Percentiles rank a stretch among this genome's conserved stretches.
phyloP scores from a whole-genome alignment of 2,888 invertebrate species.

The Agrotis clavis region DNA sequence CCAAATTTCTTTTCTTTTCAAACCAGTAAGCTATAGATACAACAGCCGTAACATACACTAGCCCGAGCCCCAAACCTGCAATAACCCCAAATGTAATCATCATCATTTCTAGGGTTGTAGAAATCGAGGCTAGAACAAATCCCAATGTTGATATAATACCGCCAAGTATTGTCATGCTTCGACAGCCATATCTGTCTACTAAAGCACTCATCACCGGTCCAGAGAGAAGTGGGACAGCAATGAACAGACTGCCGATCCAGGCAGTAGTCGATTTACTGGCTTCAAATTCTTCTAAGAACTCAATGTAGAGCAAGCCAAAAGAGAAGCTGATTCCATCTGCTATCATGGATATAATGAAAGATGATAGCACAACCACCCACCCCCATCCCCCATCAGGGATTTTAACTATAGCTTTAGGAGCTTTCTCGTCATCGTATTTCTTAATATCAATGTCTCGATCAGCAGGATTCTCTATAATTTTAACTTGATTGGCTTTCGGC shows the following conservation, averaged over 20 bases:
- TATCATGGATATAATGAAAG: constrained; percentile 96
- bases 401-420: constrained; percentile 82
- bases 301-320: constrained; percentile 96
- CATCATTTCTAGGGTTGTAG: constrained; percentile 94
- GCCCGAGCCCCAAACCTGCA: constrained; percentile 95
- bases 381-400: constrained; percentile 97
- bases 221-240: constrained; percentile 96
- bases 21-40: constrained; percentile 98
- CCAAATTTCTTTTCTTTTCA: constrained; percentile 96
- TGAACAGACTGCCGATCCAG: constrained; percentile 97
- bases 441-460: constrained; percentile 62
- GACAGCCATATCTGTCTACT: constrained; percentile 96
- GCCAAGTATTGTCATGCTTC: constrained; percentile 94
- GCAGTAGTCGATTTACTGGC: constrained; percentile 96
- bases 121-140: constrained; percentile 94
- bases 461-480: constrained; percentile 72
- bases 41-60: constrained; percentile 97
- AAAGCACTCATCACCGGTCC: constrained; percentile 96
- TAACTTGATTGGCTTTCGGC: constrained; percentile 65
- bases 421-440: constrained; percentile 62
- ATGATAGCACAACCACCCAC: constrained; percentile 97
- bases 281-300: constrained; percentile 95
- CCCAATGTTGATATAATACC: constrained; percentile 94
- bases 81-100: constrained; percentile 96
- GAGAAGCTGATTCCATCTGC: constrained; percentile 98